Conservation (phyloP, 2,888 invertebrate genomes). For the Sylvicola cinctus region DNA sequence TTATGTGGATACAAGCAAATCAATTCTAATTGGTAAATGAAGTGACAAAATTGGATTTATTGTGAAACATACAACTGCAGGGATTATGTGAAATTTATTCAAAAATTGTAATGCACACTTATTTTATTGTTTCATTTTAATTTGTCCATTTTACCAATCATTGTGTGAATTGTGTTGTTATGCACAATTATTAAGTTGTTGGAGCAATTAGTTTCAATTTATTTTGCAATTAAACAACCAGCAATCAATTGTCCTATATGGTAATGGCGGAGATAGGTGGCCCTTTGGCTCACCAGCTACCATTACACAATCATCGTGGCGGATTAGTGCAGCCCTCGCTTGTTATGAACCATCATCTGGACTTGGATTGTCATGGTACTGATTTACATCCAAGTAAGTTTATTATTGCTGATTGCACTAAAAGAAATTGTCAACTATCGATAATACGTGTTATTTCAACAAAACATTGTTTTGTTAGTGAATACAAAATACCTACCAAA, state of each 20-base stretch:
- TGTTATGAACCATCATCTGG: conserved; percentile 35
- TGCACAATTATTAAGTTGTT: no score
- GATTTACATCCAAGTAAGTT: conserved; percentile 19
- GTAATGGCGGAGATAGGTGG: conserved; percentile 44
- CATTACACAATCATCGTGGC: conserved; percentile 32
- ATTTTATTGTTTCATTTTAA: no score
- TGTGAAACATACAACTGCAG: no score
- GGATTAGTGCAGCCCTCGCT: conserved; percentile 37
- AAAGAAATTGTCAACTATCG: background rate
- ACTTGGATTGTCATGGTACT: conserved; percentile 26
- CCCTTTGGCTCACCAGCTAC: conserved; percentile 42
- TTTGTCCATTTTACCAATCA: no score
- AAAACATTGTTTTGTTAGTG: background rate
- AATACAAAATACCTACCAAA: background rate
- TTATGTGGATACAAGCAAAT: background rate
- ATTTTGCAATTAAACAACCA: no score
- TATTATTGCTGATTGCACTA: no score
- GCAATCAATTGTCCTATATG: conserved; percentile 19
- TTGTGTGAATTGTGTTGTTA: no score
- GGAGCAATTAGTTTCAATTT: no score
- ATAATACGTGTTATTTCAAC: no score
- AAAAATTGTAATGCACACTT: no score
- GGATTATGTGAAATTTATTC: no score
- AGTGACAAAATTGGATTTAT: background rate
- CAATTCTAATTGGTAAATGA: background rate